phyloP scores from a whole-genome alignment of 2,797 vertebrate species.

The Urosaurus nigricauda region DNA sequence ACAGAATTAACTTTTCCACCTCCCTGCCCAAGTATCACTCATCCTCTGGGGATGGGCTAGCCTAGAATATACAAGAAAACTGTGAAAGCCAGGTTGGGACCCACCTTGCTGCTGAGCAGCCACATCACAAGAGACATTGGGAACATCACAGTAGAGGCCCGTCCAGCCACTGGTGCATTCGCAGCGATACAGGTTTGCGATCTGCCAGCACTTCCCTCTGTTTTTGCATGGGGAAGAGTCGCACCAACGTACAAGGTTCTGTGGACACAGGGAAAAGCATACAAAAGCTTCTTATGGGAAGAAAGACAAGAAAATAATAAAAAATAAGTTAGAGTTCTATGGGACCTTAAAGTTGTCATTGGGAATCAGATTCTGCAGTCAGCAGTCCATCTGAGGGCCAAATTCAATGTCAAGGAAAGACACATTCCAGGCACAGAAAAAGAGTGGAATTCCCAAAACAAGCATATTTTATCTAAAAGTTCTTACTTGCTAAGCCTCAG shows the following conservation, averaged over 20 bases:
- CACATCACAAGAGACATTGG: constrained; percentile 95
- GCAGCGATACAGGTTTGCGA: constrained; percentile 87
- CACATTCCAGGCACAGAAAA: too few species aligned
- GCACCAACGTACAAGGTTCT: constrained; percentile 95
- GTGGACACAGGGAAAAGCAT: neutral
- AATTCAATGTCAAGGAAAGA: too few species aligned
- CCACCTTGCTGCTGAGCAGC: constrained; percentile 93
- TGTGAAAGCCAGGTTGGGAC: neutral
- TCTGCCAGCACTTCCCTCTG: constrained; percentile 91
- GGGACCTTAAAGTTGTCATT: too few species aligned
- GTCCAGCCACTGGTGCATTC: constrained; percentile 93
- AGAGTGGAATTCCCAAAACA: too few species aligned
- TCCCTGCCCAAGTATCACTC: too few species aligned
- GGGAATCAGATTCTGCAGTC: too few species aligned
- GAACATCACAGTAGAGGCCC: constrained; percentile 93
- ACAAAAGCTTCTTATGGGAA: too few species aligned
- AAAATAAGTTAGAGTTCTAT: neutral
- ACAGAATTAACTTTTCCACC: too few species aligned
- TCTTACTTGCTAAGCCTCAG: too few species aligned
- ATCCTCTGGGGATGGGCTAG: neutral
- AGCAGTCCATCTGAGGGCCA: too few species aligned
- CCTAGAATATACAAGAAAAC: accelerated
- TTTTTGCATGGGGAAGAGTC: constrained; percentile 95
- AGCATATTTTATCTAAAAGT: too few species aligned
- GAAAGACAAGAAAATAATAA: accelerated